Percentiles rank a stretch among this genome's conserved stretches.
phyloP scores from a whole-genome alignment of 2,113 vertebrate species.

The Ancistrus triradiatus region DNA sequence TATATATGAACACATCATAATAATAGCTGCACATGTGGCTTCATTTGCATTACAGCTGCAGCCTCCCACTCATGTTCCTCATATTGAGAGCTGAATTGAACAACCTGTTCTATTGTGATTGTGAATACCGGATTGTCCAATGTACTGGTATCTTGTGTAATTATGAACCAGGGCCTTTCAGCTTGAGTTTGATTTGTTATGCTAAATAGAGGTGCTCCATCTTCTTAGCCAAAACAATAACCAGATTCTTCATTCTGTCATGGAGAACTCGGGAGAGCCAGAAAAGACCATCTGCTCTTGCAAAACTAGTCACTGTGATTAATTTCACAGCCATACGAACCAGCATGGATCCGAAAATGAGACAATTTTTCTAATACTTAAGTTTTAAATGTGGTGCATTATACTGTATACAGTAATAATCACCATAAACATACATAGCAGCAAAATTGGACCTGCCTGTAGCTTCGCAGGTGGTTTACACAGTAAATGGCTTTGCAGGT shows the following conservation, averaged over 20 bases:
- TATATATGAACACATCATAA: too few relatives aligned
- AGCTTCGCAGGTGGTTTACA: too few relatives aligned
- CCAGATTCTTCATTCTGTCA: slow-evolving; percentile 41
- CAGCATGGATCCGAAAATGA: slow-evolving; percentile 17
- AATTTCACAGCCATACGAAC: slow-evolving; percentile 20
- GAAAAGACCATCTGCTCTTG: slow-evolving; percentile 29
- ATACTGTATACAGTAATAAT: neutral
- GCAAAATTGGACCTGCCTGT: neutral
- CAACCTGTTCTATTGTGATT: slow-evolving; percentile 15
- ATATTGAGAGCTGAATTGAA: slow-evolving; percentile 23
- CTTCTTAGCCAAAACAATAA: slow-evolving; percentile 34
- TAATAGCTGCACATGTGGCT: too few relatives aligned
- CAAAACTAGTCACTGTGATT: slow-evolving; percentile 23
- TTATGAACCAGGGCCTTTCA: slow-evolving; percentile 24
- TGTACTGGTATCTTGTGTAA: slow-evolving; percentile 17
- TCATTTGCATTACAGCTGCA: too few relatives aligned
- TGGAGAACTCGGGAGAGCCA: slow-evolving; percentile 21
- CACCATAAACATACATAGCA: neutral
- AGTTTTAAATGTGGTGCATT: too few relatives aligned
- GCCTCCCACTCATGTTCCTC: slow-evolving; percentile 20
- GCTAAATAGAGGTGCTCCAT: slow-evolving; percentile 39
- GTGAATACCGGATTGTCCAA: slow-evolving; percentile 16
- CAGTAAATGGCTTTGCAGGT: too few relatives aligned
- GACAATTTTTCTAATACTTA: neutral
- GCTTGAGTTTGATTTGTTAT: slow-evolving; percentile 33